Evolutionary conservation across 2,113 vertebrate species (phyloP).

Genomic region (Zosterops pallidus): DNA sequence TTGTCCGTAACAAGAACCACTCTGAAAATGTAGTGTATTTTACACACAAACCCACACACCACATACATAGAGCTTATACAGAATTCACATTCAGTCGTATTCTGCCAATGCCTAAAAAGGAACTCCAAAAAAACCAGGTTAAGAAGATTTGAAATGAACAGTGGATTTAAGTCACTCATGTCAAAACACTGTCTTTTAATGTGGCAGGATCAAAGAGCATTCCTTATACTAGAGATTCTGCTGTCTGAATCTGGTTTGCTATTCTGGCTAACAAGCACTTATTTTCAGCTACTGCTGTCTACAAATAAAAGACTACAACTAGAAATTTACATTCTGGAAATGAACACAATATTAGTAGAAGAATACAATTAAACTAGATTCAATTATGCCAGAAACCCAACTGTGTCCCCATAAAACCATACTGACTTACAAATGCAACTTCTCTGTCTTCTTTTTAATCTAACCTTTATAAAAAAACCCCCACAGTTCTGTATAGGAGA

Average conservation of each 20-base stretch:
- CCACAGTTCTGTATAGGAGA: background rate
- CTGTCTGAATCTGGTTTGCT: background rate
- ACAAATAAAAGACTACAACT: background rate
- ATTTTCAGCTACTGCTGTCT: background rate
- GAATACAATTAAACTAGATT: background rate
- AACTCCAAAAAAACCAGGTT: background rate
- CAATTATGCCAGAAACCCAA: background rate
- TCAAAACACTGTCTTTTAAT: background rate
- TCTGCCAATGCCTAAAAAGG: background rate
- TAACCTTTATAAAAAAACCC: background rate
- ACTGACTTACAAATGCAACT: background rate
- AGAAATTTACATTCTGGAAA: background rate
- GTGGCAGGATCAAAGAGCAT: background rate
- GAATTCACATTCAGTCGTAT: background rate
- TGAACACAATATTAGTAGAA: background rate
- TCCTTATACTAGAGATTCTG: background rate
- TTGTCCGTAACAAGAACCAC: accelerated
- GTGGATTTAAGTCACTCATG: background rate
- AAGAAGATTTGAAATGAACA: background rate
- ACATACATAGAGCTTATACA: background rate
- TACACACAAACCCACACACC: background rate
- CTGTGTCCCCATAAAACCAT: background rate
- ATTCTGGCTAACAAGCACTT: background rate
- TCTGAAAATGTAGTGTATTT: background rate
- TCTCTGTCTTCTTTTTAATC: background rate